Evolutionary conservation across 30 jellyfish, hydroid and myxozoan species (phyloP).

Genomic region (Cassiopea andromeda): DNA sequence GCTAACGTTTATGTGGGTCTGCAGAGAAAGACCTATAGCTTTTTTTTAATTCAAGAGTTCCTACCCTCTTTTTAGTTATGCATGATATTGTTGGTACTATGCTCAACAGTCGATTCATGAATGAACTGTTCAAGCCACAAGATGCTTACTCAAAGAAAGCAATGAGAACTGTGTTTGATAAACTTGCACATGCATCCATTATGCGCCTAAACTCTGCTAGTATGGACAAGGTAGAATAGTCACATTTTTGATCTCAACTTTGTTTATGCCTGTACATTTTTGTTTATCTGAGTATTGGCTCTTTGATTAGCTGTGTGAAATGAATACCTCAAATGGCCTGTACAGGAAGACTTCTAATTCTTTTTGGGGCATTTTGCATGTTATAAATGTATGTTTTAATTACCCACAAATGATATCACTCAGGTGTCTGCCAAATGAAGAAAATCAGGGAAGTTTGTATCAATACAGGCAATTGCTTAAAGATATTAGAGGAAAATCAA

Average conservation of each 20-base stretch:
- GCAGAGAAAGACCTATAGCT: not conserved
- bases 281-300: too few relatives aligned
- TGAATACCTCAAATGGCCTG: too few relatives aligned
- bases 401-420: too few relatives aligned
- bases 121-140: conserved; percentile 96
- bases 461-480: too few relatives aligned
- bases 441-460: too few relatives aligned
- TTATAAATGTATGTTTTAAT: too few relatives aligned
- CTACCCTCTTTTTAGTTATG: conserved; percentile 56
- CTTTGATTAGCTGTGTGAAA: too few relatives aligned
- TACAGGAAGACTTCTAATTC: too few relatives aligned
- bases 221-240: conserved; percentile 89
- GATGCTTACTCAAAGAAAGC: conserved; percentile 98
- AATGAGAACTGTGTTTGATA: conserved; percentile 98
- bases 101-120: conserved; percentile 93
- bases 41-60: not conserved
- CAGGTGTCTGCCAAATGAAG: too few relatives aligned
- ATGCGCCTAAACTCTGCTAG: conserved; percentile 98
- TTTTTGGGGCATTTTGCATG: too few relatives aligned
- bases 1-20: not conserved
- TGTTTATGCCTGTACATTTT: not conserved
- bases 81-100: conserved; percentile 95
- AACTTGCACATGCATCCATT: conserved; percentile 98
- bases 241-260: not conserved
- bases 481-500: too few relatives aligned